These are phyloP conservation scores for Botrylloides violaceus DNA, from an alignment of 23 tunicate genomes.

Conservation along the genomic window DNA sequence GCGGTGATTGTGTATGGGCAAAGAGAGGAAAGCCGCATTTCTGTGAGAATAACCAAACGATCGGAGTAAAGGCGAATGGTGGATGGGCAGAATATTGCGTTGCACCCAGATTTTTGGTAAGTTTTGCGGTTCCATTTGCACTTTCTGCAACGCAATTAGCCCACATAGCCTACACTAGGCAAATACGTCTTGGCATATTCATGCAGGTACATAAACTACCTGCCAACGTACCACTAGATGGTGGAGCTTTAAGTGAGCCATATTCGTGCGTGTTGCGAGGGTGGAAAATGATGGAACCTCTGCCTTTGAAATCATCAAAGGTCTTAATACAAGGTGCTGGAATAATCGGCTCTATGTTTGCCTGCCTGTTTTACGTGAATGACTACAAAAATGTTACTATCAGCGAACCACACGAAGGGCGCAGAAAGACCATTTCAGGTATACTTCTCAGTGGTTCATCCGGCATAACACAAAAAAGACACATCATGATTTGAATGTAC, in stretches of 20 bases:
- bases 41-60: conserved; percentile 40
- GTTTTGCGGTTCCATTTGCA: too few relatives aligned
- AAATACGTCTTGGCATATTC: too few relatives aligned
- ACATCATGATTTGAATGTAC: too few relatives aligned
- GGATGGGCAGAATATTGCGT: conserved; percentile 84
- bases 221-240: conserved; percentile 33
- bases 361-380: conserved; percentile 42
- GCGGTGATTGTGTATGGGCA: conserved; percentile 49
- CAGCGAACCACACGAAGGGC: conserved; percentile 56
- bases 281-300: conserved; percentile 51
- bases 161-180: too few relatives aligned
- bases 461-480: too few relatives aligned
- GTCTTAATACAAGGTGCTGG: conserved; percentile 91
- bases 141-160: too few relatives aligned
- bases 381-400: conserved; percentile 83
- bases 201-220: conserved; percentile 79
- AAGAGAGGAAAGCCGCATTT: conserved; percentile 36
- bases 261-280: conserved; percentile 83
- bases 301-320: conserved; percentile 34
- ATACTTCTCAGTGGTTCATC: too few relatives aligned
- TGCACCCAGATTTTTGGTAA: conserved; percentile 38
- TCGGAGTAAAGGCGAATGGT: conserved; percentile 58
- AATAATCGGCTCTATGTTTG: conserved; percentile 78
- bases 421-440: conserved; percentile 60
- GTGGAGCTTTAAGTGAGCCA: conserved; percentile 78